A percentile compares a stretch with the other conserved stretches of the same genome.
Conservation (phyloP, 23 tunicate genomes). For the Phallusia fumigata region DNA sequence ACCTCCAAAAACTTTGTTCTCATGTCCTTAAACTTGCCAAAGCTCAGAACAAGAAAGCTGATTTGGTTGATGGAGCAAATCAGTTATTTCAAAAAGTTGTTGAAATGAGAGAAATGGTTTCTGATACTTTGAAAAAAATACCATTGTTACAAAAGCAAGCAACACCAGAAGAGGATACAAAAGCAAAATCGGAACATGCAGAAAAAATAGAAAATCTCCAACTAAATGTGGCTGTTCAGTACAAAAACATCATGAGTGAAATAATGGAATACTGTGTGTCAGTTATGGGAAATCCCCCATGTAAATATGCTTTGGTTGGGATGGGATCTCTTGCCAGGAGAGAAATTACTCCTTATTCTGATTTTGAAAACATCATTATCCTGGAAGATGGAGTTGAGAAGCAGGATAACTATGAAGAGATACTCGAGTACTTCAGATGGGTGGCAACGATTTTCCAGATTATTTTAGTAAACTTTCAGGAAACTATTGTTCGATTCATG, state of each 20-base stretch:
- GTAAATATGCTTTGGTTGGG: slow-evolving; percentile 26
- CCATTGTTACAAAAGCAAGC: neutral
- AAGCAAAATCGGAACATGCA: slow-evolving; percentile 13
- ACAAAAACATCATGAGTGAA: neutral
- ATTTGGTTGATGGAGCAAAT: neutral
- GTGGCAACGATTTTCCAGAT: slow-evolving; percentile 21
- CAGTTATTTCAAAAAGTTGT: neutral
- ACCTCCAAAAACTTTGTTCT: neutral
- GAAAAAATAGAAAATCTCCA: neutral
- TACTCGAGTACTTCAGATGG: slow-evolving; percentile 43
- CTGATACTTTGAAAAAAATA: neutral
- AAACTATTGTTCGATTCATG: slow-evolving; percentile 3
- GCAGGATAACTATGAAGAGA: slow-evolving; percentile 30
- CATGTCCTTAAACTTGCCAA: neutral
- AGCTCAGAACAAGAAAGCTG: neutral
- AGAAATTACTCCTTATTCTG: slow-evolving; percentile 25
- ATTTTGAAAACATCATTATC: slow-evolving; percentile 18
- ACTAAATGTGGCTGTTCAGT: neutral
- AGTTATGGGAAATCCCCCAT: slow-evolving; percentile 33
- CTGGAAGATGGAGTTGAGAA: slow-evolving; percentile 32
- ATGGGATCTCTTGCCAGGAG: slow-evolving; percentile 23
- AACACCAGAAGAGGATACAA: neutral
- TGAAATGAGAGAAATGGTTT: neutral
- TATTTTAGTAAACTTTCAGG: slow-evolving; percentile 17
- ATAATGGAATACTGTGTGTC: neutral